phyloP scores from a whole-genome alignment of 2,888 invertebrate species.

The Eucriotettix oculatus region DNA sequence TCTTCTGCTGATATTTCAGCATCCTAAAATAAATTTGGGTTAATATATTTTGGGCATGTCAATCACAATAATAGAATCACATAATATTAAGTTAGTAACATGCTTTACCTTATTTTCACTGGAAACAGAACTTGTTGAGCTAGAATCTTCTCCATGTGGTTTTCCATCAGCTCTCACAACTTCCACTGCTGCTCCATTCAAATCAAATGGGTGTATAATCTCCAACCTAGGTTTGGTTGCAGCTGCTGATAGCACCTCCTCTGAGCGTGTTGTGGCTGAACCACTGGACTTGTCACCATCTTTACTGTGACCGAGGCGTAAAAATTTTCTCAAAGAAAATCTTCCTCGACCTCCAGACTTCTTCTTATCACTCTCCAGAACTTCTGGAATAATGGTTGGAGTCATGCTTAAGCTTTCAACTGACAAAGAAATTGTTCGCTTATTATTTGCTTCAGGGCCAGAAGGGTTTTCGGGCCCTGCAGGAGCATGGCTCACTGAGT shows the following conservation, averaged over 20 bases:
- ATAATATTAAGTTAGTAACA: no score
- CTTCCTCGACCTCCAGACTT: constrained; percentile 54
- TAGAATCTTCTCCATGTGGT: constrained; percentile 12
- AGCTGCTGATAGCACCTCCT: not conserved
- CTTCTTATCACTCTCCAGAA: constrained; percentile 17
- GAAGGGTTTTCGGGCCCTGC: not conserved
- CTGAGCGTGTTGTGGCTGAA: constrained; percentile 18
- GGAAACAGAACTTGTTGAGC: constrained; percentile 20
- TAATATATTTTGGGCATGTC: not conserved
- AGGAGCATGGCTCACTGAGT: constrained; percentile 5
- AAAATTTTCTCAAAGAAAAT: constrained; percentile 68
- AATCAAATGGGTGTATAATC: constrained; percentile 75
- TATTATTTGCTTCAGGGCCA: constrained; percentile 46
- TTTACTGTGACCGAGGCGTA: constrained; percentile 59
- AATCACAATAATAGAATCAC: not conserved
- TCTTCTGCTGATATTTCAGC: constrained; percentile 1
- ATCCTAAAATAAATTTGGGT: constrained; percentile 2
- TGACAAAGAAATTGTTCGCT: constrained; percentile 53
- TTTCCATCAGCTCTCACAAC: constrained; percentile 32
- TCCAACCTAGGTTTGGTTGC: constrained; percentile 36
- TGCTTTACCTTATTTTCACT: not conserved
- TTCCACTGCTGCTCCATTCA: constrained; percentile 66
- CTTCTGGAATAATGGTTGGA: no score
- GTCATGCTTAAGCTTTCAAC: constrained; percentile 45
- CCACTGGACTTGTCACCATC: constrained; percentile 33